phyloP scores from a whole-genome alignment of 1,140 invertebrate genomes.

The Drosophila prosaltans region DNA sequence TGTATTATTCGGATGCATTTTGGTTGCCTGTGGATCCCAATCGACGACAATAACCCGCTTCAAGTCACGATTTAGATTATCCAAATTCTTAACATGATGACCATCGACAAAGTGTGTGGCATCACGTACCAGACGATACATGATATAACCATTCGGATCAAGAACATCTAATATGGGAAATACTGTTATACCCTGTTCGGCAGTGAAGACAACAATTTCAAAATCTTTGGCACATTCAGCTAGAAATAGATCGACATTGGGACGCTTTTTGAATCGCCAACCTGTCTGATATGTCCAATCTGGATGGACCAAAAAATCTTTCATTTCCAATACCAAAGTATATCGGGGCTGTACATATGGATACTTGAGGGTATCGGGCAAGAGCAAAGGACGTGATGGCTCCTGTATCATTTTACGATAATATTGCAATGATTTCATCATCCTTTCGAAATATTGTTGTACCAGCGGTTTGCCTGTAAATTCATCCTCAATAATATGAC shows the following conservation, averaged over 20 bases:
- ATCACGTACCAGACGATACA: conserved; percentile 96
- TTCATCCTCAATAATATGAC: conserved; percentile 91
- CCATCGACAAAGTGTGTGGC: conserved; percentile 98
- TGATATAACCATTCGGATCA: conserved; percentile 94
- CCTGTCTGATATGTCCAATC: conserved; percentile 97
- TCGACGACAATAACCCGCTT: conserved; percentile 98
- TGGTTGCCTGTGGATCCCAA: conserved; percentile 94
- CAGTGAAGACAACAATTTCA: conserved; percentile 98
- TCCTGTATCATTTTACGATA: conserved; percentile 95
- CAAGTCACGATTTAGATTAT: conserved; percentile 96
- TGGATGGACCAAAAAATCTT: conserved; percentile 97
- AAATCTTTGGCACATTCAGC: conserved; percentile 95
- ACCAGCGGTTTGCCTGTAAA: conserved; percentile 88
- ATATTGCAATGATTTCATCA: conserved; percentile 90
- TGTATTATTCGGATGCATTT: conserved; percentile 95
- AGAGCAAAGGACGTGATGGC: conserved; percentile 95
- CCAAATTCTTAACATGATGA: conserved; percentile 97
- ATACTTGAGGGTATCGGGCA: conserved; percentile 95
- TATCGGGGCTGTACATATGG: conserved; percentile 99
- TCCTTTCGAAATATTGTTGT: conserved; percentile 89
- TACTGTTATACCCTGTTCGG: conserved; percentile 95
- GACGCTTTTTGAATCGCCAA: conserved; percentile 97
- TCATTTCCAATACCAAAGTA: conserved; percentile 97
- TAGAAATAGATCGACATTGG: conserved; percentile 98
- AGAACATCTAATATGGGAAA: conserved; percentile 96